A percentile compares a stretch with the other conserved stretches of the same genome.
phyloP scores from a whole-genome alignment of 1,140 invertebrate genomes.

The Oscheius sp. region DNA sequence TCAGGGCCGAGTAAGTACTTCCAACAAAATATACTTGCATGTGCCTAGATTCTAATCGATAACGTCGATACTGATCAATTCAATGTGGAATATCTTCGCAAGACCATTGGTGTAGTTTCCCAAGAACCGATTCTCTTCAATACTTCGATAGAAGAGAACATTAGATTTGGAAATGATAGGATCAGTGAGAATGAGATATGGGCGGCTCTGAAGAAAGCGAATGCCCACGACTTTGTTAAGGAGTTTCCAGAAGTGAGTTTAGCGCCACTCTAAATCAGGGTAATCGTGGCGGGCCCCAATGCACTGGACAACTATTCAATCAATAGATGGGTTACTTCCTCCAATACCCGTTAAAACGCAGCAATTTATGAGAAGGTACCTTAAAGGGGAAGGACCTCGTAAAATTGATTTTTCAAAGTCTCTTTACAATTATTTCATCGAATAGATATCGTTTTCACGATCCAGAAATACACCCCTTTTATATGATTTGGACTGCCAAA shows the following conservation, averaged over 20 bases:
- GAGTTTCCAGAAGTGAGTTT: constrained; percentile 65
- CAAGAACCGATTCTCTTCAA: constrained; percentile 48
- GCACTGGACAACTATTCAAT: too few species aligned
- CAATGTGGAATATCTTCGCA: constrained; percentile 39
- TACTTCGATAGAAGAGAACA: constrained; percentile 14
- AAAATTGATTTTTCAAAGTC: too few species aligned
- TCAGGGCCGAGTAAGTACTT: constrained; percentile 42
- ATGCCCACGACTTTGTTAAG: constrained; percentile 45
- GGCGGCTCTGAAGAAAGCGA: constrained; percentile 31
- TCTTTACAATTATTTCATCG: too few species aligned
- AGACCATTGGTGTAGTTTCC: constrained; percentile 39
- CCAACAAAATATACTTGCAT: constrained; percentile 61
- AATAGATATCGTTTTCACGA: too few species aligned
- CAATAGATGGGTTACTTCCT: too few species aligned
- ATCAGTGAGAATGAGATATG: constrained; percentile 41
- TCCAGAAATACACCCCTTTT: too few species aligned
- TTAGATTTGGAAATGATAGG: constrained; percentile 28
- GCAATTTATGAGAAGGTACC: constrained; percentile 75
- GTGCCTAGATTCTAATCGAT: constrained; percentile 35
- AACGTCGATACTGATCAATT: constrained; percentile 30
- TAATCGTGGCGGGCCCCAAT: too few species aligned
- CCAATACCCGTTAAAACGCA: too few species aligned
- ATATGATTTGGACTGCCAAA: too few species aligned
- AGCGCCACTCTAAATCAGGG: too few species aligned
- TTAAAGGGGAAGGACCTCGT: too few species aligned